Base-by-base conservation (phyloP, 2,113 vertebrate genomes). In the Dendropsophus ebraccatus region DNA sequence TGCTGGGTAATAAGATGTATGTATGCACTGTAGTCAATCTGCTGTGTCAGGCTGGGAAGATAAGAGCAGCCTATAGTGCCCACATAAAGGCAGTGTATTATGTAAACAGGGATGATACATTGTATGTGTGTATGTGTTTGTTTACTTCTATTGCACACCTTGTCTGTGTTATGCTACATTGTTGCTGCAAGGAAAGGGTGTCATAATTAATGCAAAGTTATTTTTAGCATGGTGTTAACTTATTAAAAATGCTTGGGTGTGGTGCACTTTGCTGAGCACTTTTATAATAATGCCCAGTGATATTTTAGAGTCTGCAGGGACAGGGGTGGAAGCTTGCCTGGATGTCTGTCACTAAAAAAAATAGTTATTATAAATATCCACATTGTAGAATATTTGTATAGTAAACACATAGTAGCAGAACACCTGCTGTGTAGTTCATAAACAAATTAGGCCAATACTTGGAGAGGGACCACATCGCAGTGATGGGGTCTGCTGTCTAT, bases 241-340 rank as follows among this genome's bases (percentile, higher is more conserved):
- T 50, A 28, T 58, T 23, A 58, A 25, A 60, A 35, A 60, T 58
- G 54, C 21, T 41, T 56, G 77, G 77, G 77, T 80, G 77, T 80
- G 77, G 77, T 80, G 35, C 77, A 41, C 54, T 41, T 49, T 23
- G 11, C 50, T 37, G 30, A 80, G 30, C 76, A 79, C 76, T 76
- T 49, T 50, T 76, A 9, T 49, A 49, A 75, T 32, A 52, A 75
- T 49, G 47, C 74, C 50, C 74, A 30, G 50, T 32, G 54, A 77
- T 77, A 54, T 52, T 28, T 30, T 54, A 32, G 49, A 54, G 49
- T 32, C 16, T 73, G 28, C 6, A 30, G 16, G 60, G 60, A 25
- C 72, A 74, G 14, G 23, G 73, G 41, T 75, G 73, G 23, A 50
- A 16, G 72, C 21, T 49, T 74, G 11, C 41, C n/a, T 74, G 72